Evolutionary conservation across 2,888 invertebrate species (phyloP), one percentile per base, ranked within the genome.

Genomic region (Drosophila paracracens): DNA sequence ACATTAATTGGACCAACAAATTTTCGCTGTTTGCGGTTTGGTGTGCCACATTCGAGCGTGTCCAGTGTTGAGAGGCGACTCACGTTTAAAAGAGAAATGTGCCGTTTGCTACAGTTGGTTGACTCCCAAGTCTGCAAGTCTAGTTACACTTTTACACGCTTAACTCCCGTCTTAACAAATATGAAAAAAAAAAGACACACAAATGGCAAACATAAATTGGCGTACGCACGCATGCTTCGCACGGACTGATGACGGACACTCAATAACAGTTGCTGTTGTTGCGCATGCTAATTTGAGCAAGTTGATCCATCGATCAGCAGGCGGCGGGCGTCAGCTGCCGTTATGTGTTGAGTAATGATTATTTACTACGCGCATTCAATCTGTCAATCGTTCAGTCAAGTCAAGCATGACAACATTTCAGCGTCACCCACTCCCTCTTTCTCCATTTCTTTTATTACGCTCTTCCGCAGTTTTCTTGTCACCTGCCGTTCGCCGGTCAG

Each of bases 1-100:
- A 75, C 50, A 70, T 59, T 71, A 60, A 83, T 76, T 72, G 57
- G 56, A 16, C 25, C 16, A 89, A 80, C 84, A 75, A 84, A 80
- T 82, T 85, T 56, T 56, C 29, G 56, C 56, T 29, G 66, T 70
- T 46, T 46, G 25, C 25, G 46, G 25, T 70, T 59, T 73, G 72
- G 71, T 84, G 68, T 80, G 72, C 88, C 80, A 89, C 88, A 86
- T 61, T 88, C 66, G 70, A 88, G 89, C 87, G 87, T 86, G 83
- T 88, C 87, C 84, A 88, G 76, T 50, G 64, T 86, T 70, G 64
- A 74, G 48, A 87, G 70, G 85, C 82, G 88, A 70, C 80, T 89
- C 88, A 80, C 88, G 84, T 87, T 89, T 70, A 74, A 70, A 87
- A 84, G 75, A 82, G 85, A 85, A 89, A 89, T 80, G 89, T 74